These are phyloP conservation scores for Andricus quercusramuli DNA, from an alignment of 2,888 invertebrate species.

Conservation along the genomic window DNA sequence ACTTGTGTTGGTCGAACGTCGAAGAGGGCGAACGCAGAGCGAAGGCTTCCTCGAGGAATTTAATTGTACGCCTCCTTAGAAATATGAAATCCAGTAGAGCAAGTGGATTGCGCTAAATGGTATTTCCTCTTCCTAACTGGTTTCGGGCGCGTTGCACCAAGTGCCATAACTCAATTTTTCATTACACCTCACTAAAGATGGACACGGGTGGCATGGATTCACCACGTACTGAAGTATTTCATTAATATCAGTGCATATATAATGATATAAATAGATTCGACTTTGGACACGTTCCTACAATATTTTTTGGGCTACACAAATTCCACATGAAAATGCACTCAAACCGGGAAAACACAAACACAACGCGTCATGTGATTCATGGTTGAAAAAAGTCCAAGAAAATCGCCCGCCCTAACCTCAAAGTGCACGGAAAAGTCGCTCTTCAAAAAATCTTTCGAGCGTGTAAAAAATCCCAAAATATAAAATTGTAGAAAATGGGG, in stretches of 20 bases:
- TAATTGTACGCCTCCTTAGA: neutral
- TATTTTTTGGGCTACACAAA: conserved; percentile 8
- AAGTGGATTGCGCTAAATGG: conserved; percentile 2
- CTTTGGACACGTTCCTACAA: conserved; percentile 29
- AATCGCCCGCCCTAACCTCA: neutral
- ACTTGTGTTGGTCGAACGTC: conserved; percentile 20
- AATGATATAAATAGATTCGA: conserved; percentile 32
- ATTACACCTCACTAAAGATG: conserved; percentile 19
- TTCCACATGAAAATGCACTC: conserved; percentile 14
- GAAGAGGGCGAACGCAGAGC: conserved; percentile 7
- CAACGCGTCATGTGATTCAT: neutral
- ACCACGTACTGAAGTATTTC: conserved; percentile 25
- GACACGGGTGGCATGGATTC: conserved; percentile 13
- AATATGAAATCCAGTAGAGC: conserved; percentile 11
- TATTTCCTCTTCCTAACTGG: conserved; percentile 22
- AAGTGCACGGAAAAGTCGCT: neutral
- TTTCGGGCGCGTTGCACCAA: conserved; percentile 23
- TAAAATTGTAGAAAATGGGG: neutral
- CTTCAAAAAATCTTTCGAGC: neutral
- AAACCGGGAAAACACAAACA: conserved; percentile 2
- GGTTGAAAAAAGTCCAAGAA: neutral
- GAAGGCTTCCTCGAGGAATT: conserved; percentile 2
- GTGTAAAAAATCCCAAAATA: neutral
- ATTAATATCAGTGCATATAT: conserved; percentile 35
- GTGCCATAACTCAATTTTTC: conserved; percentile 23